Conservation (phyloP, 2,113 vertebrate genomes). For the Tylochromis polylepis region DNA sequence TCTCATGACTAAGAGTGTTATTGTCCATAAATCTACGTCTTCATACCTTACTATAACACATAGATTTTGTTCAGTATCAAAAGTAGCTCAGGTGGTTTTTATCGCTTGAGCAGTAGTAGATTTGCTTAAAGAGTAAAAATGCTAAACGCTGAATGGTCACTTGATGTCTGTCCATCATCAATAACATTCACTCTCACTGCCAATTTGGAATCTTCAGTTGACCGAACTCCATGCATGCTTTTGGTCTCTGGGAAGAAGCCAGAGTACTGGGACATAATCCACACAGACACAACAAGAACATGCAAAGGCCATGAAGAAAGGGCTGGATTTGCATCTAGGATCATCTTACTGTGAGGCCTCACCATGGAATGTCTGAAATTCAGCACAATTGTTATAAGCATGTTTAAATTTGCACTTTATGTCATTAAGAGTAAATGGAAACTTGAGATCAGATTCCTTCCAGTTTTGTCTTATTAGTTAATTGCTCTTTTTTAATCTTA, state of each 20-base stretch:
- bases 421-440: not conserved
- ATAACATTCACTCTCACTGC: not conserved
- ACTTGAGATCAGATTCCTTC: not conserved
- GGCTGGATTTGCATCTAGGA: too few relatives aligned
- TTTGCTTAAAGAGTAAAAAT: not conserved
- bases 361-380: not conserved
- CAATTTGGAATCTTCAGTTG: not conserved
- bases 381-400: not conserved
- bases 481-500: not conserved
- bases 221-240: not conserved
- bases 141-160: not conserved
- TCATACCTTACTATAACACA: too few relatives aligned
- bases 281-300: not conserved
- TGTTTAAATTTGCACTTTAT: not conserved
- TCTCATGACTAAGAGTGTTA: too few relatives aligned
- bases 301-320: not conserved
- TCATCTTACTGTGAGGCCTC: too few relatives aligned
- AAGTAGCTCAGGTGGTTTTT: not conserved
- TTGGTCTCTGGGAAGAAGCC: not conserved
- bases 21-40: too few relatives aligned
- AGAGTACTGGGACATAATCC: not conserved
- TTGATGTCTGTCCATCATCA: not conserved
- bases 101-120: not conserved
- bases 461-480: not conserved
- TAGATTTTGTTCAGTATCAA: accelerated